Percentiles rank a stretch among this genome's conserved stretches.
These are phyloP conservation scores for Apocrypta bakeri DNA, from an alignment of 1,140 invertebrate species.

Conservation along the genomic window DNA sequence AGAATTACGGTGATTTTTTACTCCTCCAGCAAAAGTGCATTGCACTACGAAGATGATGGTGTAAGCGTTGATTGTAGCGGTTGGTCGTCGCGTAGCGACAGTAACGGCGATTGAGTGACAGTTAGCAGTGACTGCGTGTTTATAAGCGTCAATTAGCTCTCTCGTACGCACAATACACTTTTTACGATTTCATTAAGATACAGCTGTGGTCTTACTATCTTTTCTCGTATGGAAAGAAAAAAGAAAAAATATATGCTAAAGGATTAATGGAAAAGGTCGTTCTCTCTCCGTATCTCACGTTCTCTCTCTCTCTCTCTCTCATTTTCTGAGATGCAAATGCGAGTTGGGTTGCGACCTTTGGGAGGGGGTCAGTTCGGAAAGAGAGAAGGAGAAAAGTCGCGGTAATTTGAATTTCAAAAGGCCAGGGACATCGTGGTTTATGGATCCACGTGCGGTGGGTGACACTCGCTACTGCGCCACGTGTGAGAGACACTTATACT, in stretches of 20 bases:
- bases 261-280: background rate
- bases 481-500: background rate
- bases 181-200: background rate
- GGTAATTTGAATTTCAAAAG: slow-evolving; percentile 45
- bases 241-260: background rate
- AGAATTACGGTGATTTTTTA: too few relatives aligned
- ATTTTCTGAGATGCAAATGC: slow-evolving; percentile 36
- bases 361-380: slow-evolving; percentile 28
- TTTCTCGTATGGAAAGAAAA: background rate
- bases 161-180: background rate
- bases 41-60: background rate
- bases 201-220: background rate
- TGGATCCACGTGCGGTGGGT: background rate
- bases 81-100: background rate
- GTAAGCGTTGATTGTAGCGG: background rate
- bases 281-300: too few relatives aligned
- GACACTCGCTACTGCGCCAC: background rate
- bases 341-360: background rate
- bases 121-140: background rate
- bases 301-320: background rate
- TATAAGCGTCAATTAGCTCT: background rate
- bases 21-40: too few relatives aligned
- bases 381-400: background rate
- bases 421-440: slow-evolving; percentile 15
- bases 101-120: slow-evolving; percentile 9